These are phyloP conservation scores for Opisthograptis luteolata DNA, from an alignment of 2,888 invertebrate species.

Conservation along the genomic window DNA sequence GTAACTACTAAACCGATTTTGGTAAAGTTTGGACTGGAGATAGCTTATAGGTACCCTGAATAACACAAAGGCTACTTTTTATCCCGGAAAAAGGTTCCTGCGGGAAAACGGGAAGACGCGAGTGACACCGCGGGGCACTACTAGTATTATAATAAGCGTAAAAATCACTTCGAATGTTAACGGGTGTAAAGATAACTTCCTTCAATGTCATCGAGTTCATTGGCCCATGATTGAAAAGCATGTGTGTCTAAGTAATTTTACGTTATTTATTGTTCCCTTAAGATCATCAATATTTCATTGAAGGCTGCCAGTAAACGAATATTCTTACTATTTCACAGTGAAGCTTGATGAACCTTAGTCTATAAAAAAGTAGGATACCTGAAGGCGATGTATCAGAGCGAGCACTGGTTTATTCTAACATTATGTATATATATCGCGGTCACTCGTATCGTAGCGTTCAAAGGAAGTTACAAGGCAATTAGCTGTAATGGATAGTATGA, in stretches of 20 bases:
- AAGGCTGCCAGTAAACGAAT: neutral
- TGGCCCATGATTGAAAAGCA: neutral
- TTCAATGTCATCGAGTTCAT: neutral
- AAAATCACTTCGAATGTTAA: too few species aligned
- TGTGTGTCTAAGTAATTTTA: neutral
- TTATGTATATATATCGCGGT: constrained; percentile 21
- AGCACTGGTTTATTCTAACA: too few species aligned
- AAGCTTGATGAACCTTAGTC: neutral
- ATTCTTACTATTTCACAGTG: too few species aligned
- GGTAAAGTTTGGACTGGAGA: too few species aligned
- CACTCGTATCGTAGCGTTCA: constrained; percentile 18
- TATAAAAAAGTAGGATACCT: constrained; percentile 24
- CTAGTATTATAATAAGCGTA: too few species aligned
- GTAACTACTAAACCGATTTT: too few species aligned
- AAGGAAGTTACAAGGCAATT: constrained; percentile 35
- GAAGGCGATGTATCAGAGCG: too few species aligned
- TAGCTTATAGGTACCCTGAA: too few species aligned
- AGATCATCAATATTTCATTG: neutral
- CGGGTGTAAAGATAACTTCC: neutral
- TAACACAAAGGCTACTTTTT: too few species aligned
- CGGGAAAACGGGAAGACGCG: too few species aligned
- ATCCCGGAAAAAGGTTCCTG: too few species aligned
- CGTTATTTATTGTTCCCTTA: neutral
- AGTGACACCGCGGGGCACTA: too few species aligned
- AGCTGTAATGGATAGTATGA: constrained; percentile 39